Evolutionary conservation across 2,113 vertebrate species (phyloP).

Genomic region (Seriola quinqueradiata): DNA sequence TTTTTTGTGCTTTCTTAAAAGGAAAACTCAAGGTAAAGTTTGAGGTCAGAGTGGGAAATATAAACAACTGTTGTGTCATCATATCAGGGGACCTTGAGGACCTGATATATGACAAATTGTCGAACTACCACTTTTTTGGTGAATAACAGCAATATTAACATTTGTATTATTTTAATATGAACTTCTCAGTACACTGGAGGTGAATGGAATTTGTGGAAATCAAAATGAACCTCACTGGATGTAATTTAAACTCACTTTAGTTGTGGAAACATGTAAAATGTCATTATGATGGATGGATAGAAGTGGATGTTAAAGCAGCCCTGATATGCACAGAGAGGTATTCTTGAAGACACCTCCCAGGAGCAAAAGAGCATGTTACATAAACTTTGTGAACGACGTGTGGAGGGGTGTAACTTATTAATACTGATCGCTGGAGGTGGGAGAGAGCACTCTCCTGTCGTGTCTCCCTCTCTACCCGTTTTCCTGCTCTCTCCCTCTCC

Average conservation of each 20-base stretch:
- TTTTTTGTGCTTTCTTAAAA: too few species aligned
- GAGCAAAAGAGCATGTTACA: constrained; percentile 9
- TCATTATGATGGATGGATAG: not conserved
- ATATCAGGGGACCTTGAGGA: too few species aligned
- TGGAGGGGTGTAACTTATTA: constrained; percentile 46
- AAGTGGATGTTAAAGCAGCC: not conserved
- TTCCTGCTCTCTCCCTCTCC: not conserved
- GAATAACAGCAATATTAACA: not conserved
- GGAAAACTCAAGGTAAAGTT: too few species aligned
- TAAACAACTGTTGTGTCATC: too few species aligned
- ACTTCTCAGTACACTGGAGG: not conserved
- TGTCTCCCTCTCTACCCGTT: not conserved
- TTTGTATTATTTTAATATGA: not conserved
- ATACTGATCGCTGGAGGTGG: constrained; percentile 28
- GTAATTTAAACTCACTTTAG: not conserved
- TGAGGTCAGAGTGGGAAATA: too few species aligned
- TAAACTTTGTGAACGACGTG: constrained; percentile 12
- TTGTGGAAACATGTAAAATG: not conserved
- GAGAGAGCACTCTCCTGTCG: constrained; percentile 8
- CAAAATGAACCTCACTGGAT: not conserved
- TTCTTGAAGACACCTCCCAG: not conserved
- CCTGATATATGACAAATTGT: too few species aligned
- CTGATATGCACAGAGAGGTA: not conserved
- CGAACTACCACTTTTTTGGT: not conserved
- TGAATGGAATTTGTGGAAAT: not conserved